Evolutionary conservation across 2,888 invertebrate genomes (phyloP), one percentile per base, ranked within the genome.

Genomic region (Barypeithes pellucidus): DNA sequence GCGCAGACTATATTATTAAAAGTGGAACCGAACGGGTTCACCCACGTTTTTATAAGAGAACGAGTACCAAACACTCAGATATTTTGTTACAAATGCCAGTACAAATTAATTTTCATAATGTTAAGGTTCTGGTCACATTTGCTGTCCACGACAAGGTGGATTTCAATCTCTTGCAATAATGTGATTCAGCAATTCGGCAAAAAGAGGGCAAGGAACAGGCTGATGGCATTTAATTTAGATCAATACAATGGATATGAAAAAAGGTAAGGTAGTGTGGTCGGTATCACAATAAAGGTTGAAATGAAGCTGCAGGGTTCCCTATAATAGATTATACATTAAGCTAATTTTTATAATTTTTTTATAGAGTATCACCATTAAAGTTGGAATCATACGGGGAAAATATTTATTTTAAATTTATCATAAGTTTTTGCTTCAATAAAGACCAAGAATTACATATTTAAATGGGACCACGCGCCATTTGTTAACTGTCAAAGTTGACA

Each of bases 81-180:
- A 63, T 68, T 59, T 57, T 67, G 62, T 67, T 72, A 45, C 11
- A 59, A 73, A 73, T 69, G 54, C 60, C 73, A 61, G 18, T 50
- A 65, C 65, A 71, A 71, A 71, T 71, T 63, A 71, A 66, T 69
- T 69, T 66, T 73, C 59, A 62, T 72, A 57, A 67, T 52, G 52
- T 72, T 72, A 45, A 60, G 24, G 67, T 73, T 68, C 67, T 67
- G 73, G 62, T 68, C 68, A 63, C 68, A 73, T 68, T 61, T 72
- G 11, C 18, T 52, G 67, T 72, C 72, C 22, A 36, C 59, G 43
- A 39, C 36, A 29, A 43, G 65, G 52, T 66, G 29, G 45, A 33
- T 67, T 45, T 67, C 57, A 24, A 45, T 59, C 45, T 57, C 50
- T 16, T 39, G 57, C 45, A 59, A 43, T 67, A 67, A 67, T 67